Conservation (phyloP, 2,113 vertebrate species). For the Halcyon senegalensis region DNA sequence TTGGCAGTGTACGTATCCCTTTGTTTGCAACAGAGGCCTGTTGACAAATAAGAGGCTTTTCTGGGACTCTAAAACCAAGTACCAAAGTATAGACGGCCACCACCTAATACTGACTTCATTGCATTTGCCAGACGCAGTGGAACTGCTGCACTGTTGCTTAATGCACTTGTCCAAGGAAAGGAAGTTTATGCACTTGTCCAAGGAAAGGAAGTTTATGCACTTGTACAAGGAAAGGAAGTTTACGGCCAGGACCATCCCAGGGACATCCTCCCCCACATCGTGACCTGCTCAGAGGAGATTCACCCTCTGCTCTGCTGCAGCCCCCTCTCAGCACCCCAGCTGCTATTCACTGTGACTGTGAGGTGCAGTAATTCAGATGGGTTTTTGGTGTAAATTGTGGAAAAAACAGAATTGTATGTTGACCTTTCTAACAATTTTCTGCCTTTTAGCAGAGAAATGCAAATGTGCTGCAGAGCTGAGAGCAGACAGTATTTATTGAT, state of each 20-base stretch:
- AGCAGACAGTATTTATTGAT: background rate
- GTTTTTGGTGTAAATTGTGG: background rate
- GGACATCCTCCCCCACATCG: background rate
- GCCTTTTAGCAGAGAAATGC: constrained; percentile 18
- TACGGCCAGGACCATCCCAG: rapidly evolving
- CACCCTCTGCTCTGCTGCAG: background rate
- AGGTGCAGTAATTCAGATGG: background rate
- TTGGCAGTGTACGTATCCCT: background rate
- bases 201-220: background rate
- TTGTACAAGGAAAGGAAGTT: background rate
- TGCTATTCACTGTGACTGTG: background rate
- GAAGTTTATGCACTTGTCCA: rapidly evolving
- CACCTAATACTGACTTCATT: background rate
- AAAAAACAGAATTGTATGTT: background rate
- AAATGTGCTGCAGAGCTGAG: background rate
- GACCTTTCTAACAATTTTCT: background rate
- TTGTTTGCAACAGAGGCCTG: constrained; percentile 41
- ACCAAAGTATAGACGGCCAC: background rate
- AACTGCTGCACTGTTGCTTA: background rate
- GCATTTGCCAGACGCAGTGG: background rate
- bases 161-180: background rate
- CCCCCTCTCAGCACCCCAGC: background rate
- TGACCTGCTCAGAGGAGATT: background rate
- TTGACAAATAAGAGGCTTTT: constrained; percentile 46
- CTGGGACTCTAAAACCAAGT: background rate